Evolutionary conservation across 2,797 vertebrate genomes (phyloP).

Genomic region (Ambastaia sidthimunki): DNA sequence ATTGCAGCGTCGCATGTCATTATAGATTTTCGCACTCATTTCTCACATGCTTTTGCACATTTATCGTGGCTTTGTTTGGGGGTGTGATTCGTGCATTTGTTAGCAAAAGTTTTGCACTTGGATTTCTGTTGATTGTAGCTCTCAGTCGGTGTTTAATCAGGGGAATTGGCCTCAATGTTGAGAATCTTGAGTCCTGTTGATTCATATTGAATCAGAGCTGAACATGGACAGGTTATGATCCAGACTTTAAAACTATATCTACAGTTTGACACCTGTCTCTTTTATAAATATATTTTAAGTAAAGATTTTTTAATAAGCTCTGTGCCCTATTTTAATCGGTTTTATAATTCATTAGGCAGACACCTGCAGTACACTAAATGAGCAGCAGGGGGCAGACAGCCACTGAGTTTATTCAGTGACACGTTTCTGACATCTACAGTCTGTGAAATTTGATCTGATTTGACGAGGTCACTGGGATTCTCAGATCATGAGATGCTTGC

Average conservation of each 20-base stretch:
- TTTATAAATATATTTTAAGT: neutral
- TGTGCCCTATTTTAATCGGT: neutral
- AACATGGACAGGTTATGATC: constrained; percentile 11
- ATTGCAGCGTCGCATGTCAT: neutral
- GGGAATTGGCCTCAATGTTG: constrained; percentile 13
- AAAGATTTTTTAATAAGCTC: neutral
- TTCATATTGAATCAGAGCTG: constrained; percentile 75
- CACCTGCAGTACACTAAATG: neutral
- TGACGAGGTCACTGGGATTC: neutral
- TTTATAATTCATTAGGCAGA: neutral
- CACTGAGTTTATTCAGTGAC: neutral
- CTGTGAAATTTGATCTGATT: neutral
- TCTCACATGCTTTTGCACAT: constrained; percentile 26
- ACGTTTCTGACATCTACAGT: neutral
- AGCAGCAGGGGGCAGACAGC: constrained; percentile 69
- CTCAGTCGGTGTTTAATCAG: constrained; percentile 12
- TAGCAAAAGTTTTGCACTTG: constrained; percentile 33
- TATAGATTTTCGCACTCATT: constrained; percentile 21
- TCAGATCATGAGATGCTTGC: neutral
- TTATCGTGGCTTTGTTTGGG: neutral
- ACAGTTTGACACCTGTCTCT: neutral
- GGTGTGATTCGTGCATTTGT: constrained; percentile 27
- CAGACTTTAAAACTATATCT: neutral
- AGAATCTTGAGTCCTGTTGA: constrained; percentile 44
- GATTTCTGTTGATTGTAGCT: constrained; percentile 4